Base-by-base conservation (phyloP, 2,113 vertebrate genomes). In the Lophochroa leadbeateri region DNA sequence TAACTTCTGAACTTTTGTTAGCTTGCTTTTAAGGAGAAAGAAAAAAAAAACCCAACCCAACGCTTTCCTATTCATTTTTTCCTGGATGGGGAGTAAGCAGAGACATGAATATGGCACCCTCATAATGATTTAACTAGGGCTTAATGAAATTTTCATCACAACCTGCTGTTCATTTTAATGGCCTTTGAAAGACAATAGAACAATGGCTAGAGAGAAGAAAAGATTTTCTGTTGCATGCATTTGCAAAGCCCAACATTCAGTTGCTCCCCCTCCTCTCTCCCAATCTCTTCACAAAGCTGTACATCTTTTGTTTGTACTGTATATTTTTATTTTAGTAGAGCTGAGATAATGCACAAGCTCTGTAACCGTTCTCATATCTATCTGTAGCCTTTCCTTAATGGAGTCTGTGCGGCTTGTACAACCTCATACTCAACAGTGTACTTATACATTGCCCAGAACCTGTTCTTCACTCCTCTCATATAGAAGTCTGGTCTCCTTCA, bases 131-230 rank as follows among this genome's bases (percentile, higher is more conserved):
- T 98, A 99, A 98, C 97, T 97, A 95, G 98, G 98, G 98, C 98
- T 99, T 99, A 99, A 99, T 99, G 99, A 99, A 99, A 99, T 99
- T 99, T 99, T 99, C 99, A 99, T 99, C 98, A 98, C 98, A 99
- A 99, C 98, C 99, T 99, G 99, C 99, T 99, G 98, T 98, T 99
- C 98, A 98, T 98, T 98, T 99, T 99, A 99, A 99, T 99, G 98
- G 98, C 98, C 98, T 99, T 98, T 99, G 98, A 98, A 99, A 99
- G 98, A 99, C 98, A 99, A 99, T 98, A 97, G 98, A 98, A 99
- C 98, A 99, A 99, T 98, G 98, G 98, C 97, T 97, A 91, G 96
- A 95, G 97, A 98, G 97, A 98, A 98, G 97, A 98, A 98, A 97
- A 97, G 98, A 98, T 98, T 98, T 98, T 98, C 98, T 98, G 98